Percentiles rank a stretch among this genome's conserved stretches.
These are phyloP conservation scores for Siderastrea radians DNA, from an alignment of 92 coral and sea anemone species.

Conservation along the genomic window DNA sequence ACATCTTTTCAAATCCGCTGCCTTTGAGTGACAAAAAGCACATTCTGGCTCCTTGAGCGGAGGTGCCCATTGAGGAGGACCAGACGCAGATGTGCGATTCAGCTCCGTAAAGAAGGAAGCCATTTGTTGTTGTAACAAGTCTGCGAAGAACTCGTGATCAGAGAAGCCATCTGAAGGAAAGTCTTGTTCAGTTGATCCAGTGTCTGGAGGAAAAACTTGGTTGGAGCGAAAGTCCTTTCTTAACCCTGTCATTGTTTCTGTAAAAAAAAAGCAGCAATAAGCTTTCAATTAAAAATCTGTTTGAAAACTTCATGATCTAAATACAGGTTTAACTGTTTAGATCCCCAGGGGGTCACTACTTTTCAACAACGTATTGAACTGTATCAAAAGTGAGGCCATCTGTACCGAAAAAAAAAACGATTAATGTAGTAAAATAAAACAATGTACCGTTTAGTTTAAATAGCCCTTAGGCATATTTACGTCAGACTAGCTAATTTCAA, in stretches of 20 bases:
- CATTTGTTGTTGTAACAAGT: background rate
- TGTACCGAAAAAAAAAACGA: too few species aligned
- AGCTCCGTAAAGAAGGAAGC: background rate
- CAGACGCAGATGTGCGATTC: background rate
- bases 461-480: too few species aligned
- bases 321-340: too few species aligned
- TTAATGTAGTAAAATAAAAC: too few species aligned
- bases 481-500: too few species aligned
- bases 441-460: too few species aligned
- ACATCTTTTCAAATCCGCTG: constrained; percentile 47
- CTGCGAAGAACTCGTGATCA: background rate
- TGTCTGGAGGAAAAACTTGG: background rate
- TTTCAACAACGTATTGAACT: too few species aligned
- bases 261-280: too few species aligned
- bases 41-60: constrained; percentile 31
- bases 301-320: too few species aligned
- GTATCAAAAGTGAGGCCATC: too few species aligned
- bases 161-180: background rate
- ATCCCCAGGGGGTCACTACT: too few species aligned
- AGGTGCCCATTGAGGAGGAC: constrained; percentile 1
- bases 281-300: too few species aligned
- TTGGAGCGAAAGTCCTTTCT: background rate
- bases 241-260: background rate
- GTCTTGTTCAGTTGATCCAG: background rate
- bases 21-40: constrained; percentile 43